phyloP scores from a whole-genome alignment of 1,140 invertebrate genomes.

The Gryon sp. region DNA sequence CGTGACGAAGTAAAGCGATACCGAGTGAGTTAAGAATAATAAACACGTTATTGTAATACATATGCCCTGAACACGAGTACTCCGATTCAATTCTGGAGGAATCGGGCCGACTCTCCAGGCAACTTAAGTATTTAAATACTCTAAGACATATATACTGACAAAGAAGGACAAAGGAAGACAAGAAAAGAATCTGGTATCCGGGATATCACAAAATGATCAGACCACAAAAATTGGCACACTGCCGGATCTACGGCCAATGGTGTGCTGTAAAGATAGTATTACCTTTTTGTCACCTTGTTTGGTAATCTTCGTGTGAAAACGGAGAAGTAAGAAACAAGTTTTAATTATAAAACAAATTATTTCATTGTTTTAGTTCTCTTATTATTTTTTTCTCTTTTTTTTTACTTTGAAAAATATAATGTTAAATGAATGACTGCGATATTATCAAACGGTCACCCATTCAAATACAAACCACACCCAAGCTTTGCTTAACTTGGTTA shows the following conservation, averaged over 20 bases:
- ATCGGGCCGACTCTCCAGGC: too few relatives aligned
- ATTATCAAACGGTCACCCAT: too few relatives aligned
- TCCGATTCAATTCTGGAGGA: too few relatives aligned
- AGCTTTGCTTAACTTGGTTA: too few relatives aligned
- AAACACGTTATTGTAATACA: constrained; percentile 62
- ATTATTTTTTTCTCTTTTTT: too few relatives aligned
- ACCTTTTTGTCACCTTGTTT: constrained; percentile 6
- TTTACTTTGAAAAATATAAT: too few relatives aligned
- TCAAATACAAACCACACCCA: too few relatives aligned
- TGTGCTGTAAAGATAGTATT: constrained; percentile 30
- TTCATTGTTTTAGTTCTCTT: too few relatives aligned
- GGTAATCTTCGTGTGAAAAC: not conserved
- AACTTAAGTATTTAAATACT: constrained; percentile 23
- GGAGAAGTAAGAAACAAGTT: constrained; percentile 4
- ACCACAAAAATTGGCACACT: constrained; percentile 10
- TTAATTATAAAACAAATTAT: not conserved
- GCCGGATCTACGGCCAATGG: constrained; percentile 11
- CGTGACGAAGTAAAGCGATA: constrained; percentile 60
- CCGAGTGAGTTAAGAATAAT: constrained; percentile 57
- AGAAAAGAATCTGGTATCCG: not conserved
- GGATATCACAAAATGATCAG: constrained; percentile 27
- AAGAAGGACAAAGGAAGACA: not conserved
- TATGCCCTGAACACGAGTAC: constrained; percentile 37
- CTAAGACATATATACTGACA: constrained; percentile 18
- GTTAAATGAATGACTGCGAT: too few relatives aligned